phyloP scores from a whole-genome alignment of 2,113 vertebrate species.

The Perca fluviatilis region DNA sequence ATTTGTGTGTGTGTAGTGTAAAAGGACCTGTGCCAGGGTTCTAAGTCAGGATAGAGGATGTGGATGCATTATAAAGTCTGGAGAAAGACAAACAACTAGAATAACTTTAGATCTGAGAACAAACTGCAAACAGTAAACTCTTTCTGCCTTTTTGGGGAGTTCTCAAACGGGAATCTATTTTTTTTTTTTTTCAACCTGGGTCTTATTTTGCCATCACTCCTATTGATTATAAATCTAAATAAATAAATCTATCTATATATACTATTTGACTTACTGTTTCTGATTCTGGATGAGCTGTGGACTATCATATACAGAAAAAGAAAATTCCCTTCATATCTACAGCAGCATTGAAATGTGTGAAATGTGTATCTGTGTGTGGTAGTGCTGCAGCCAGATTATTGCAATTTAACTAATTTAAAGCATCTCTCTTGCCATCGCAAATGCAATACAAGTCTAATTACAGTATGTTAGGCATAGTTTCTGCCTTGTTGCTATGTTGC shows the following conservation, averaged over 20 bases:
- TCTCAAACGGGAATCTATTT: neutral
- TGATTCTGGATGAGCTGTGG: no score
- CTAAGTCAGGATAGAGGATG: neutral
- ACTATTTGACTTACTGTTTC: neutral
- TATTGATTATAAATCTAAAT: no score
- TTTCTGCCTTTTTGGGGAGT: neutral
- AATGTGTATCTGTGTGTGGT: neutral
- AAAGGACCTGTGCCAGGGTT: neutral
- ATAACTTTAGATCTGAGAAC: neutral
- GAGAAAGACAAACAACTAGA: neutral
- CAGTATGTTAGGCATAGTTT: conserved; percentile 1
- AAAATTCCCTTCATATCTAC: neutral
- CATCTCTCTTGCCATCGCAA: conserved; percentile 19
- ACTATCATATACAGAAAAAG: neutral
- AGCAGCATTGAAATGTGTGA: neutral
- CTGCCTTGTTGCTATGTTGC: neutral
- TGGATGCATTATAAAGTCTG: neutral
- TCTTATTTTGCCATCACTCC: neutral
- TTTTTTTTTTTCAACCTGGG: neutral
- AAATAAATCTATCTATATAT: no score
- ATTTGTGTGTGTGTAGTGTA: neutral
- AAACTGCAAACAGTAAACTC: neutral
- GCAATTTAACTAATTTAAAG: neutral
- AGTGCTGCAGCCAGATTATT: conserved; percentile 8
- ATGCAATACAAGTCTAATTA: conserved; percentile 27